phyloP scores from a whole-genome alignment of 2,113 vertebrate genomes.

The Emydocephalus ijimae region DNA sequence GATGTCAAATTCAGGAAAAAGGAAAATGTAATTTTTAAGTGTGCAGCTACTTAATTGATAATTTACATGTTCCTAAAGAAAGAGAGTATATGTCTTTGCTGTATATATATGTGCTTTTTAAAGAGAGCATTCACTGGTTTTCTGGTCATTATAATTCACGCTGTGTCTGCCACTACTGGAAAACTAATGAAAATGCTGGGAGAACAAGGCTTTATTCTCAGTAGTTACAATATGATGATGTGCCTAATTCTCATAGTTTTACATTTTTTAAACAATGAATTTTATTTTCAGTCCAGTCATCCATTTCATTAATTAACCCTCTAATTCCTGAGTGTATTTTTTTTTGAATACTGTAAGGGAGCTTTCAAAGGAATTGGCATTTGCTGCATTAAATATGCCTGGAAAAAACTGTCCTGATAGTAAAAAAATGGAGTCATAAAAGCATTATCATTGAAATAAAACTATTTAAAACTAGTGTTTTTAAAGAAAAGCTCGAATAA shows the following conservation, averaged over 20 bases:
- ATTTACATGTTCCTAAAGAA: conserved; percentile 46
- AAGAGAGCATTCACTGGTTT: conserved; percentile 60
- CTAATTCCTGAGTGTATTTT: conserved; percentile 36
- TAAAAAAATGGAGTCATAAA: conserved; percentile 19
- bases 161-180: conserved; percentile 68
- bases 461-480: conserved; percentile 40
- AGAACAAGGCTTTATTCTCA: conserved; percentile 72
- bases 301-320: conserved; percentile 68
- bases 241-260: conserved; percentile 70
- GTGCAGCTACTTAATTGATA: conserved; percentile 51
- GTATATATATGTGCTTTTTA: conserved; percentile 49
- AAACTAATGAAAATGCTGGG: conserved; percentile 79
- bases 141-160: conserved; percentile 77
- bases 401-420: conserved; percentile 15
- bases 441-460: conserved; percentile 27
- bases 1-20: conserved; percentile 35
- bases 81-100: conserved; percentile 47
- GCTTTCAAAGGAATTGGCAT: conserved; percentile 38
- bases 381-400: conserved; percentile 45
- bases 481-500: conserved; percentile 41
- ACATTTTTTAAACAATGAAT: conserved; percentile 63
- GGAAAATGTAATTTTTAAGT: conserved; percentile 42
- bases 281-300: conserved; percentile 72
- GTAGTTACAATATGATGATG: conserved; percentile 68
- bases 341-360: neutral